phyloP scores from a whole-genome alignment of 2,113 vertebrate species.

The Amblyopsis rosae region DNA sequence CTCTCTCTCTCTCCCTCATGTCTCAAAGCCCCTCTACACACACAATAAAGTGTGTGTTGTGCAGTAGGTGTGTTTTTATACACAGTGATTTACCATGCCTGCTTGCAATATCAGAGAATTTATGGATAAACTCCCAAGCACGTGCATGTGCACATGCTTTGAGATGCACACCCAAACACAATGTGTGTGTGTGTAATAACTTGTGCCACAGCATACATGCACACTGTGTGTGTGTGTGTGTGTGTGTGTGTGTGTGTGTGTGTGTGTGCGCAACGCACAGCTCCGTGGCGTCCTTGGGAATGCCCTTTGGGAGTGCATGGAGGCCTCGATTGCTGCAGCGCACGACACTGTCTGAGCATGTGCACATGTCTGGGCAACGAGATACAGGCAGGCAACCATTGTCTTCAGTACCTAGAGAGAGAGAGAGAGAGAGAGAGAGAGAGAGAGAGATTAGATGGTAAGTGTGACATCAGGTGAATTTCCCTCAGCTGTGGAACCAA shows the following conservation, averaged over 20 bases:
- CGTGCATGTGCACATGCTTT: background rate
- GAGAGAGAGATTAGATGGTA: background rate
- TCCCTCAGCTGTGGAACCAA: slow-evolving; percentile 30
- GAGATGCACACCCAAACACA: background rate
- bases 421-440: slow-evolving; percentile 13
- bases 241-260: background rate
- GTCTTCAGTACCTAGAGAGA: slow-evolving; percentile 81
- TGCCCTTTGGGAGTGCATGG: slow-evolving; percentile 85
- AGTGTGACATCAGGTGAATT: slow-evolving; percentile 26
- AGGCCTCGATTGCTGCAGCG: slow-evolving; percentile 95
- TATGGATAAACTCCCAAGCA: no score
- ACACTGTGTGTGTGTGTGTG: slow-evolving; percentile 1
- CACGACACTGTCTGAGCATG: slow-evolving; percentile 90
- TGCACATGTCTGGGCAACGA: slow-evolving; percentile 91
- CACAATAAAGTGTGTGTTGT: no score
- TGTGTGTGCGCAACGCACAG: slow-evolving; percentile 82
- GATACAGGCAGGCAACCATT: slow-evolving; percentile 88
- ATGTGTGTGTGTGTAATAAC: slow-evolving; percentile 14
- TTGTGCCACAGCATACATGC: background rate
- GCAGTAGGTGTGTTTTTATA: no score
- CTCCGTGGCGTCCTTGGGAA: slow-evolving; percentile 96
- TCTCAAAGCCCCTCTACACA: no score
- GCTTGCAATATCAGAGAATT: no score
- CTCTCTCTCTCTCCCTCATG: no score
- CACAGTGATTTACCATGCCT: no score